phyloP scores from a whole-genome alignment of 2,797 vertebrate species.

The Argya squamiceps region DNA sequence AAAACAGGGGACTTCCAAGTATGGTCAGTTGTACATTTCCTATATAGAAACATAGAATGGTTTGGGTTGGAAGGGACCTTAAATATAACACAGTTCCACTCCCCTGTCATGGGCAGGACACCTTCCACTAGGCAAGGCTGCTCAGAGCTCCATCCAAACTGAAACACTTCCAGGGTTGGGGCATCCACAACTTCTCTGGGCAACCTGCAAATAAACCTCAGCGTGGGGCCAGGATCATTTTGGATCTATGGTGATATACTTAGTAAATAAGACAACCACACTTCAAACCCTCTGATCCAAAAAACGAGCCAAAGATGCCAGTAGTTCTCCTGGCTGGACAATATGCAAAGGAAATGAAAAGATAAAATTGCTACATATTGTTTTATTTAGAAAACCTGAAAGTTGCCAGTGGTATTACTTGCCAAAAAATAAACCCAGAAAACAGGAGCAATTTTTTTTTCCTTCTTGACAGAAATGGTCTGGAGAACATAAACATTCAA shows the following conservation, averaged over 20 bases:
- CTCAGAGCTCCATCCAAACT: neutral
- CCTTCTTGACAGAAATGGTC: neutral
- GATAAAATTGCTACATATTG: neutral
- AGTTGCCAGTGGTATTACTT: neutral
- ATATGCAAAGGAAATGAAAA: neutral
- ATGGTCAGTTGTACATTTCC: neutral
- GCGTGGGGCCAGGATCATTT: neutral
- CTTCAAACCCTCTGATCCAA: neutral
- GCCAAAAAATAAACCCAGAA: neutral
- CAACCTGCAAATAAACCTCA: neutral
- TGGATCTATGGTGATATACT: neutral
- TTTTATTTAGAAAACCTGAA: neutral
- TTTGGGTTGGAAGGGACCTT: neutral
- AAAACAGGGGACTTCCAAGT: neutral
- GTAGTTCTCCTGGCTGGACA: neutral
- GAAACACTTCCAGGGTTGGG: neutral
- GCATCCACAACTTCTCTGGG: neutral
- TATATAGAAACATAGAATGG: neutral
- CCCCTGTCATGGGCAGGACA: neutral
- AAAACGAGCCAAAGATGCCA: neutral
- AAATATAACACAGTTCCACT: neutral
- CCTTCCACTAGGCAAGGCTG: neutral
- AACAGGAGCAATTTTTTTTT: neutral
- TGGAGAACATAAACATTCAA: slow-evolving; percentile 14
- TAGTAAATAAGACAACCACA: neutral